Evolutionary conservation across 1,140 invertebrate genomes (phyloP).

Genomic region (Artemia franciscana): DNA sequence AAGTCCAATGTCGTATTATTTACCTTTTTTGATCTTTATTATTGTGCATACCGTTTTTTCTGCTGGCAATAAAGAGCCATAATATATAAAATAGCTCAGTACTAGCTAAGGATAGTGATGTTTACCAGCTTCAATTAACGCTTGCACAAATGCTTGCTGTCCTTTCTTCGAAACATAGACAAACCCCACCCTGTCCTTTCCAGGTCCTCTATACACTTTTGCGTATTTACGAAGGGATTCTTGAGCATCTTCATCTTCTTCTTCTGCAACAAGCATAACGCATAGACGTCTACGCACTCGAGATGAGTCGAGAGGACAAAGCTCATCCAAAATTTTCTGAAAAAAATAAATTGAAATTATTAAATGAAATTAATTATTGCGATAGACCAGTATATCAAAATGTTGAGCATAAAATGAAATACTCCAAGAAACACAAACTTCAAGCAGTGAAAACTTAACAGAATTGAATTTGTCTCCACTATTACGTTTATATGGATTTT

Average conservation of each 20-base stretch:
- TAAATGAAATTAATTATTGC: not conserved
- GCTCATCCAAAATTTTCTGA: slow-evolving; percentile 44
- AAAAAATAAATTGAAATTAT: slow-evolving; percentile 14
- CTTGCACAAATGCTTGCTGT: slow-evolving; percentile 53
- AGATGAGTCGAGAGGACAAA: slow-evolving; percentile 68
- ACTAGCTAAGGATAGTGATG: too few relatives aligned
- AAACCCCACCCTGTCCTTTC: slow-evolving; percentile 46
- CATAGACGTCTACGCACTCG: slow-evolving; percentile 58
- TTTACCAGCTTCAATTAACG: slow-evolving; percentile 28
- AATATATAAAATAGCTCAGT: too few relatives aligned
- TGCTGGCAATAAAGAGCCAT: too few relatives aligned
- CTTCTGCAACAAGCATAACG: slow-evolving; percentile 57
- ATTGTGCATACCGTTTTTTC: too few relatives aligned
- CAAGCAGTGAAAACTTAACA: too few relatives aligned
- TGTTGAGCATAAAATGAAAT: too few relatives aligned
- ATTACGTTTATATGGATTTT: too few relatives aligned
- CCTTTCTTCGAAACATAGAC: slow-evolving; percentile 53
- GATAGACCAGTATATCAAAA: too few relatives aligned
- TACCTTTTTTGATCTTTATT: too few relatives aligned
- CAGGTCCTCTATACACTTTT: slow-evolving; percentile 9
- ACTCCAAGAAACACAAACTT: slow-evolving; percentile 1
- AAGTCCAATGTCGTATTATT: too few relatives aligned
- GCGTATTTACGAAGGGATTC: slow-evolving; percentile 22
- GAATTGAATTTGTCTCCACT: too few relatives aligned
- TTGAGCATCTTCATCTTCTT: slow-evolving; percentile 23